Conservation (phyloP, 2,888 invertebrate genomes). For the Scotopteryx bipunctaria region DNA sequence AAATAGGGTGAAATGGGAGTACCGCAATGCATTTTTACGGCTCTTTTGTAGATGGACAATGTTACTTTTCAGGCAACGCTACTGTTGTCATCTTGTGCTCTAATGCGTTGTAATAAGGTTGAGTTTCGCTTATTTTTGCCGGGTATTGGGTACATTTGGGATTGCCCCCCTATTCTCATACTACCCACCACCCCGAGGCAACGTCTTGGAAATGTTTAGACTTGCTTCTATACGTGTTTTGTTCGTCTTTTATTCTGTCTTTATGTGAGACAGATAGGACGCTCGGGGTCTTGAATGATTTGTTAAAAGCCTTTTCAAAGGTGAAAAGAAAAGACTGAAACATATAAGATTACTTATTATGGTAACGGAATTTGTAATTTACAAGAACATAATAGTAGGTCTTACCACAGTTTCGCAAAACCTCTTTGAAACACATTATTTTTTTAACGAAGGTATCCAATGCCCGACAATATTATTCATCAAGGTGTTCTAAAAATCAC, state of each 20-base stretch:
- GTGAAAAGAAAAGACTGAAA: constrained; percentile 20
- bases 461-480: no score
- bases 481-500: no score
- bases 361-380: constrained; percentile 21
- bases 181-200: constrained; percentile 51
- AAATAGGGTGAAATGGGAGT: constrained; percentile 39
- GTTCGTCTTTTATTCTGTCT: constrained; percentile 72
- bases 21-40: constrained; percentile 57
- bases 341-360: constrained; percentile 22
- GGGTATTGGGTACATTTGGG: constrained; percentile 27
- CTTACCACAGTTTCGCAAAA: no score
- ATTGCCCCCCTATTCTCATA: constrained; percentile 43
- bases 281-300: constrained; percentile 37
- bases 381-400: no score
- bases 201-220: constrained; percentile 78
- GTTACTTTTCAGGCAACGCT: neutral
- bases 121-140: constrained; percentile 33
- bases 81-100: neutral
- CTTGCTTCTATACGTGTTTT: constrained; percentile 72
- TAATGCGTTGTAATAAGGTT: constrained; percentile 38
- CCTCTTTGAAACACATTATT: no score
- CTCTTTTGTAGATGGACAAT: constrained; percentile 61
- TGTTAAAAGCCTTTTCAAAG: constrained; percentile 33
- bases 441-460: no score
- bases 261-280: constrained; percentile 60